phyloP scores from a whole-genome alignment of 2,113 vertebrate genomes.

The Atherinomorus stipes region DNA sequence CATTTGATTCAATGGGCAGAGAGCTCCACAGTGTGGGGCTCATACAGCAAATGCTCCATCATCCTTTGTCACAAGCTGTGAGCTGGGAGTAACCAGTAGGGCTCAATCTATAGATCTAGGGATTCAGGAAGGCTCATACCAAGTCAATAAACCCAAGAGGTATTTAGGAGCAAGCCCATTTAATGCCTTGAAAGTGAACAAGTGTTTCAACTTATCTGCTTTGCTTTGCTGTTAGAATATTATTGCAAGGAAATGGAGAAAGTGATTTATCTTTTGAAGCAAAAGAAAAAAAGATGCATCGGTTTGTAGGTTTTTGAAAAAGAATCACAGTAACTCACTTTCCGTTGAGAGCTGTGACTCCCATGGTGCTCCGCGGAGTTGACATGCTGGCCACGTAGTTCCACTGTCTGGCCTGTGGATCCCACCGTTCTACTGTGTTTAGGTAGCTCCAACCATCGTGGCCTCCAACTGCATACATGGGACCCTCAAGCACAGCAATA shows the following conservation, averaged over 20 bases:
- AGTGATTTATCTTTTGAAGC: not conserved
- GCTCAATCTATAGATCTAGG: no score
- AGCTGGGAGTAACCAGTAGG: not conserved
- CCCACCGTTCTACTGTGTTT: constrained; percentile 98
- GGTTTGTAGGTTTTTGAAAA: not conserved
- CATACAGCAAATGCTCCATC: not conserved
- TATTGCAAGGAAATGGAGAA: not conserved
- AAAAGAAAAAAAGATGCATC: not conserved
- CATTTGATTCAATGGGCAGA: not conserved
- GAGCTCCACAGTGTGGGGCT: not conserved
- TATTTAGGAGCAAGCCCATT: not conserved
- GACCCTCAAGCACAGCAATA: constrained; percentile 96
- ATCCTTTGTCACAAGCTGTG: no score
- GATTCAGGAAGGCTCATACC: no score
- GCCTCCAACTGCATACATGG: constrained; percentile 98
- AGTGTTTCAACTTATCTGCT: not conserved
- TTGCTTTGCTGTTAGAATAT: not conserved
- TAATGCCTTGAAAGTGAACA: not conserved
- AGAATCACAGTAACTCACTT: constrained; percentile 84
- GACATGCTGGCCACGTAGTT: constrained; percentile 99
- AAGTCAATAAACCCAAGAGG: no score
- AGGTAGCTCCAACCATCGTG: constrained; percentile 99
- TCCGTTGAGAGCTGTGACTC: constrained; percentile 93
- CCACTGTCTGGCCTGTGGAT: constrained; percentile 96
- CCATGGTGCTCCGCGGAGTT: constrained; percentile 94